Evolutionary conservation across 2,888 invertebrate species (phyloP).

Genomic region (Incurvaria masculella): DNA sequence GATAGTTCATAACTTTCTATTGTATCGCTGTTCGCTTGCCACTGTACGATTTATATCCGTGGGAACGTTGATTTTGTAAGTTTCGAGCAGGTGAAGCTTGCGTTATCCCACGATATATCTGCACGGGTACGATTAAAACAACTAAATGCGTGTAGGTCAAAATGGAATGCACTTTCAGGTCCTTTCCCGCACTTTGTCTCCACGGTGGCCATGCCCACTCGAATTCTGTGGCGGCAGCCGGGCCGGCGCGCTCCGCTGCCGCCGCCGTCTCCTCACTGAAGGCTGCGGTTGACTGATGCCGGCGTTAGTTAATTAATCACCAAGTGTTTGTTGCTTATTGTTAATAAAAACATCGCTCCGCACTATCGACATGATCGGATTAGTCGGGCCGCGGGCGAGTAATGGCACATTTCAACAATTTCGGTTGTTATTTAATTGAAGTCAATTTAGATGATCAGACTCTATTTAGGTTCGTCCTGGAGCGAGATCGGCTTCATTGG

Average conservation of each 20-base stretch:
- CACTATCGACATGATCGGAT: constrained; percentile 58
- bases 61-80: too few relatives aligned
- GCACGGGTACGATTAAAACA: too few relatives aligned
- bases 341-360: constrained; percentile 54
- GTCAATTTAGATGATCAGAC: constrained; percentile 59
- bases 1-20: constrained; percentile 44
- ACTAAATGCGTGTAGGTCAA: too few relatives aligned
- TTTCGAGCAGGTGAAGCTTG: neutral
- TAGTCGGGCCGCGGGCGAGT: constrained; percentile 53
- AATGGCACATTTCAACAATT: constrained; percentile 58
- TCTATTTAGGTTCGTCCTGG: constrained; percentile 58
- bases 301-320: constrained; percentile 50
- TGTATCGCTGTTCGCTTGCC: constrained; percentile 43
- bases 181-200: too few relatives aligned
- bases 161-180: too few relatives aligned
- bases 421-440: constrained; percentile 59
- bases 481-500: constrained; percentile 56
- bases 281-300: constrained; percentile 28
- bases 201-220: too few relatives aligned
- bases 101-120: too few relatives aligned
- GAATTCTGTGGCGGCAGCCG: neutral
- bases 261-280: neutral
- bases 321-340: constrained; percentile 47
- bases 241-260: too few relatives aligned
- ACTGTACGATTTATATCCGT: constrained; percentile 52